Evolutionary conservation across 2,888 invertebrate species (phyloP), one percentile per base, ranked within the genome.

Genomic region (Lacanobia wlatinum): DNA sequence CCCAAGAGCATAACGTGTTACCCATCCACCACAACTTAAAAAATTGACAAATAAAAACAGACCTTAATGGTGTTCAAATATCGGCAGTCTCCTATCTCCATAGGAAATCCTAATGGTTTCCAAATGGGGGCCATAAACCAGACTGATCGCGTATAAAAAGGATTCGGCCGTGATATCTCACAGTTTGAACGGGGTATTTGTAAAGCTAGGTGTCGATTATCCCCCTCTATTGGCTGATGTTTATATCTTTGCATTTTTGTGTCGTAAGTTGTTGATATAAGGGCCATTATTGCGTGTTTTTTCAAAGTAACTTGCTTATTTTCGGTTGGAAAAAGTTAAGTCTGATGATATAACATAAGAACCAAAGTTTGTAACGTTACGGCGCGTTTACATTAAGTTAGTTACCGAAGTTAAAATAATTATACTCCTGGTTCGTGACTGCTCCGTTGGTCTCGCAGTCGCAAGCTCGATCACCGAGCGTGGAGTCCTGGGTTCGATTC

Each of bases 51-150:
- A 55, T 55, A 63, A 70, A 65, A 48, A 68, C 23, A 10, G 2
- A n/a, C 23, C 28, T 10, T 71, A 77, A 82, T 70, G 59, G 43
- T 28, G 10, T 67, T 70, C 50, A 18, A 78, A 69, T 78, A 78
- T 67, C 58, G 58, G 61, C 55, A 40, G 60, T 70, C 53, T 2
- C 34, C 55, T 80, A 73, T 73, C 73, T 67, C 18, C 28, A 53
- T 58, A 40, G 61, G 53, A 61, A 28, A 80, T 80, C 78, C 58
- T 80, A 80, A 80, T 80, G 80, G 83, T 38, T 64, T 52, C 79
- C 78, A 78, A 80, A 82, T 82, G 80, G 66, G 18, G 18, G 46
- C 38, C 61, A 69, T 82, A 73, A 82, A 73, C 34, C 0, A 73
- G 56, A 52, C 59, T 78, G 66, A 82, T 82, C 83, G 63, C 28